These are phyloP conservation scores for Eubasilissa regina DNA, from an alignment of 1,140 invertebrate genomes.

Conservation along the genomic window DNA sequence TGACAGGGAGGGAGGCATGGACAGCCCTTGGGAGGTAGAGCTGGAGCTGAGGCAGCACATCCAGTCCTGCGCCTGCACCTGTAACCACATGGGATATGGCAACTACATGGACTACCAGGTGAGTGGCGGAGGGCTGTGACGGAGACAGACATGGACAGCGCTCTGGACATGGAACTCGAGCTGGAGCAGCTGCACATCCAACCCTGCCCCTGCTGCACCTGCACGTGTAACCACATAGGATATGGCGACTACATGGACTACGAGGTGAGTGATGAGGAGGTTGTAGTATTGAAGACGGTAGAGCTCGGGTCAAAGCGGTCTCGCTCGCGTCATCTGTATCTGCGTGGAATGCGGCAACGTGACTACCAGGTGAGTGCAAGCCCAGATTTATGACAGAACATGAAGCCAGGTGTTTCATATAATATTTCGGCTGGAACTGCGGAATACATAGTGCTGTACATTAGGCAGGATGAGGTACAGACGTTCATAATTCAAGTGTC, in stretches of 20 bases:
- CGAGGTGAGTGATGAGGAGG: neutral
- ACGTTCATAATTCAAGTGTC: neutral
- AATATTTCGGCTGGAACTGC: too few relatives aligned
- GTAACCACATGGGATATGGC: constrained; percentile 93
- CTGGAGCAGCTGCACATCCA: constrained; percentile 69
- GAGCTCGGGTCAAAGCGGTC: too few relatives aligned
- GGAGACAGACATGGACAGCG: constrained; percentile 64
- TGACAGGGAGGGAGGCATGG: constrained; percentile 64
- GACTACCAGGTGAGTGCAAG: too few relatives aligned
- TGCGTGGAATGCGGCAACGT: too few relatives aligned
- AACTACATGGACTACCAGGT: constrained; percentile 94
- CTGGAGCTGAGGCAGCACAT: constrained; percentile 87
- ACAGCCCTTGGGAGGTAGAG: constrained; percentile 72
- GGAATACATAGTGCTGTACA: too few relatives aligned
- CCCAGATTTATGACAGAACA: too few relatives aligned
- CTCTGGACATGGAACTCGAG: constrained; percentile 72
- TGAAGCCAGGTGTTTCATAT: too few relatives aligned
- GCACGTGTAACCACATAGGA: constrained; percentile 89
- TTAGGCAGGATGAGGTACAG: too few relatives aligned
- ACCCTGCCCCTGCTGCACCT: too few relatives aligned
- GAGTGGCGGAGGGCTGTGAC: constrained; percentile 55
- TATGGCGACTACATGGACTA: constrained; percentile 88
- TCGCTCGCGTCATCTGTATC: too few relatives aligned
- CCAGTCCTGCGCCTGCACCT: constrained; percentile 88
- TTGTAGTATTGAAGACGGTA: too few relatives aligned